Evolutionary conservation across 2,888 invertebrate genomes (phyloP).

Genomic region (Cheilosia scutellata): DNA sequence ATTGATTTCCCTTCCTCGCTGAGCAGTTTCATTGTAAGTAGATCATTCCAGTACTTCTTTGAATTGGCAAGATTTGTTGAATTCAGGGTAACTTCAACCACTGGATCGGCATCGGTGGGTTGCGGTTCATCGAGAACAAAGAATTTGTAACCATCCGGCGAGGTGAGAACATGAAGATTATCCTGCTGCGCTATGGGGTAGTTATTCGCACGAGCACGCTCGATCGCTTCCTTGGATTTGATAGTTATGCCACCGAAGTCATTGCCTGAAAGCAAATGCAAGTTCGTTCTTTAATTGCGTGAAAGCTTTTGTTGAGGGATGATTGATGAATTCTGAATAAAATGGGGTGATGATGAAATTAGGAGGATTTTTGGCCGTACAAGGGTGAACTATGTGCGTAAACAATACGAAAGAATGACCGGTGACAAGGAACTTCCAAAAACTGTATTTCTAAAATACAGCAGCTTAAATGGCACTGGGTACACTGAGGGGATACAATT

Average conservation of each 20-base stretch:
- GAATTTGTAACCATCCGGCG: constrained; percentile 97
- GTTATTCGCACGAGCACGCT: constrained; percentile 88
- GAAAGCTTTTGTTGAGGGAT: background rate
- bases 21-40: constrained; percentile 90
- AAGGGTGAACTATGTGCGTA: no score
- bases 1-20: constrained; percentile 87
- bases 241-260: constrained; percentile 95
- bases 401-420: no score
- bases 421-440: no score
- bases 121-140: constrained; percentile 90
- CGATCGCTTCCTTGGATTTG: constrained; percentile 90
- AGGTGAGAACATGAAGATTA: constrained; percentile 88
- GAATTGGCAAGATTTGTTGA: constrained; percentile 91
- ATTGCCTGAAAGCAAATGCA: constrained; percentile 85
- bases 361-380: no score
- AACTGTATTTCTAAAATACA: no score
- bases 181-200: constrained; percentile 90
- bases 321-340: background rate
- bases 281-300: background rate
- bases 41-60: constrained; percentile 92
- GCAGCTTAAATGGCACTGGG: no score
- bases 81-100: constrained; percentile 91
- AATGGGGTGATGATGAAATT: no score
- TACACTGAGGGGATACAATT: no score
- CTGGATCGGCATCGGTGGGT: constrained; percentile 89